Evolutionary conservation across 2,113 vertebrate species (phyloP), one percentile per base, ranked within the genome.

Genomic region (Ochotona curzoniae): DNA sequence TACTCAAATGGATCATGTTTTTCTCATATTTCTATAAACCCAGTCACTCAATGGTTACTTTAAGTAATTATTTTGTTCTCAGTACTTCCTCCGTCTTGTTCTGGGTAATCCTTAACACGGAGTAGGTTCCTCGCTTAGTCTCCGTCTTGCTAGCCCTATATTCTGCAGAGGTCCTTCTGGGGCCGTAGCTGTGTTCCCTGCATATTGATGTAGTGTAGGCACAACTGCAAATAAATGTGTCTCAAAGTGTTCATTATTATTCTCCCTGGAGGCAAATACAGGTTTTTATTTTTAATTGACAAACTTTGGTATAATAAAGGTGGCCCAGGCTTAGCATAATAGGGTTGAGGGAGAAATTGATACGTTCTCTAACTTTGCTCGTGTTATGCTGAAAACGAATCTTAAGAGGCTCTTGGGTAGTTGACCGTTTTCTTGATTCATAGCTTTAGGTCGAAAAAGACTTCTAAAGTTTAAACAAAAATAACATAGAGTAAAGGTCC

Each of bases 41-140:
- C 28, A 44, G 8, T 89, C 30, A 66, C 26, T 69, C 35, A 92
- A 11, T 89, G 67, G 21, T 87, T 91, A n/a, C 3, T 5, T 80
- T 91, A 87, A 75, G 51, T 71, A 38, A 49, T 75, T 4, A 44
- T 44, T 90, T 93, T 93, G 32, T 85, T 91, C 91, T 91, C 63
- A 71, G 1, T 84, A 82, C 32, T 47, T 51, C 54, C 23, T 30
- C 15, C 71, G 17, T 79, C 38, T 94, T 83, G 26, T 51, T 93
- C 7, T 88, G 4, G 2, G 0, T 69, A 38, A 81, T 64, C 25
- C 69, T 91, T 85, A 89, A 38, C 23, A 44, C 61, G 82, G 23
- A 90, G 69, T 78, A 82, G 28, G 30, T 38, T 82, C 25, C n/a
- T 81, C 61, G 61, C 82, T 73, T 89, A 47, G 9, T 93, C 60